Evolutionary conservation across 2,888 invertebrate genomes (phyloP), one percentile per base, ranked within the genome.

Genomic region (Hedychridium roseum): DNA sequence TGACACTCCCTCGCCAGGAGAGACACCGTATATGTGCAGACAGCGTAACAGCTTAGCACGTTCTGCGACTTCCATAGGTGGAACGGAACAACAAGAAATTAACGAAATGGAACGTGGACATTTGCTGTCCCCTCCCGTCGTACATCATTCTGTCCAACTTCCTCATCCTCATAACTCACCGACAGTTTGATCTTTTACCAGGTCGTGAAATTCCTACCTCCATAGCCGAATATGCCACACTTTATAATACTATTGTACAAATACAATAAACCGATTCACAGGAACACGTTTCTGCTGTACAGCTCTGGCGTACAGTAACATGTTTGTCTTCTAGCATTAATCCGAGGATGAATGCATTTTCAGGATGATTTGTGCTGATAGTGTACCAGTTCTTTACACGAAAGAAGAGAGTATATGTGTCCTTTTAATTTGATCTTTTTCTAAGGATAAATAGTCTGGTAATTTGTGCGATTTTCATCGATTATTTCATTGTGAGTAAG

Each of bases 1-100:
- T 57, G 85, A 85, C 52, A 83, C 89, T 43, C 89, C 91, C 11
- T 91, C 92, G 3, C 91, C 91, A 7, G 86, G 86, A 40, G 88
- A 88, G 64, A 90, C 91, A 14, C 91, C 92, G 26, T 92, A 90
- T 76, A 80, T 91, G 76, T 91, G 91, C 76, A 85, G 92, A 45
- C 92, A 92, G 73, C 83, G 92, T 49, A 90, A 84, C 74, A 87
- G 86, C 76, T 84, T 85, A 11, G 83, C 84, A 12, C 82, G 86
- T 41, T 76, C 78, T 14, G 70, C 68, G 18, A 65, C 60, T 45
- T 73, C 70, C 14, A 64, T 73, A 37, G 64, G 54, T 41, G 69
- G 55, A 42, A 48, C 54, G 7, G 75, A 77, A 21, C 78, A 77
- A 26, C 77, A 75, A 54, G 78, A 78, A 64, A 68, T 79, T 20